Conservation (phyloP, 2,888 invertebrate genomes). For the Polietes domitor region DNA sequence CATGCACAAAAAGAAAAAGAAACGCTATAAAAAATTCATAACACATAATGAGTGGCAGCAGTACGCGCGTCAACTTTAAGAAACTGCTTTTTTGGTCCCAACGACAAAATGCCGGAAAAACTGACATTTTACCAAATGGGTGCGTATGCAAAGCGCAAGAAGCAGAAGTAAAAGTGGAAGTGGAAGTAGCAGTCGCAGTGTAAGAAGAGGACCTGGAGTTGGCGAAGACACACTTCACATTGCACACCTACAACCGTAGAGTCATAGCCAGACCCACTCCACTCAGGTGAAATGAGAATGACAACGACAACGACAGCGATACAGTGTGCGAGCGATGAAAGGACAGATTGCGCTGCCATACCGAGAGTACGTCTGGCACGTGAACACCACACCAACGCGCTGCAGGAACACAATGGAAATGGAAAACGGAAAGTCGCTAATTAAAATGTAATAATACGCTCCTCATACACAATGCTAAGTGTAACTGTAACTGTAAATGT, state of each 20-base stretch:
- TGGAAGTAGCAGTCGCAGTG: background rate
- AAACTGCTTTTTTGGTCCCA: slow-evolving; percentile 40
- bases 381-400: background rate
- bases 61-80: slow-evolving; percentile 73
- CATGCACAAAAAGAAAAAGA: slow-evolving; percentile 1
- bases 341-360: slow-evolving; percentile 16
- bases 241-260: background rate
- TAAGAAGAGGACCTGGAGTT: slow-evolving; percentile 31
- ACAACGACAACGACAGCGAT: slow-evolving; percentile 14
- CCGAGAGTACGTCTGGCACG: background rate
- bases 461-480: background rate
- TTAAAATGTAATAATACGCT: slow-evolving; percentile 62
- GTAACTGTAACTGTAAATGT: background rate
- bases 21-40: slow-evolving; percentile 77
- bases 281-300: background rate
- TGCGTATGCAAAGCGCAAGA: slow-evolving; percentile 72
- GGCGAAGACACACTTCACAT: background rate
- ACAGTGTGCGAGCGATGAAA: slow-evolving; percentile 39
- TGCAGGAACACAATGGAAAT: slow-evolving; percentile 42
- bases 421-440: slow-evolving; percentile 61
- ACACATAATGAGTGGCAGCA: slow-evolving; percentile 77
- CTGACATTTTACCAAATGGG: slow-evolving; percentile 74
- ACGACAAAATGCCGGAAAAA: slow-evolving; percentile 69
- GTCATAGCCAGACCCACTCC: background rate
- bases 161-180: slow-evolving; percentile 42